A percentile compares a stretch with the other conserved stretches of the same genome.
Evolutionary conservation across 2,797 vertebrate species (phyloP).

Genomic region (Spinus pinus): DNA sequence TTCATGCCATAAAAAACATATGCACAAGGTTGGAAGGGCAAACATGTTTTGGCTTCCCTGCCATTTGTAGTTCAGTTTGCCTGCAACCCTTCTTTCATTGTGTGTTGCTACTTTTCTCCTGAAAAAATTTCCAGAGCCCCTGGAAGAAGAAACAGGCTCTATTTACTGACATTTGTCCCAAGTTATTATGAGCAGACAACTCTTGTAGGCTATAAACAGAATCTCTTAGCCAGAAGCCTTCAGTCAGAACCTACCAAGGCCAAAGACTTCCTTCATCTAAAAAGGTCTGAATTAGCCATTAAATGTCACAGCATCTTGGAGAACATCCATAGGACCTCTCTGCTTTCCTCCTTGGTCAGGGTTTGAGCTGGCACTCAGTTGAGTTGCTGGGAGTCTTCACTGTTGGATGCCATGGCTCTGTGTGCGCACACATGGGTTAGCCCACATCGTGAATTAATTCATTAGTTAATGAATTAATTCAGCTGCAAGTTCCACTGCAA

Average conservation of each 20-base stretch:
- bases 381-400: neutral
- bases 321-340: neutral
- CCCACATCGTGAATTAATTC: neutral
- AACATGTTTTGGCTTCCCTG: neutral
- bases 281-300: neutral
- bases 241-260: neutral
- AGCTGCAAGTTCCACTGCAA: neutral
- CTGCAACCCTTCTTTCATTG: neutral
- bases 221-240: neutral
- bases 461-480: neutral
- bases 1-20: slow-evolving; percentile 31
- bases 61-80: neutral
- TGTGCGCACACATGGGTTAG: neutral
- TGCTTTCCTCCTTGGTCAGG: neutral
- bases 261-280: neutral
- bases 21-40: neutral
- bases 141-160: neutral
- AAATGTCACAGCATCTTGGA: neutral
- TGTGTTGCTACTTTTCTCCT: neutral
- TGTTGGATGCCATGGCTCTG: neutral
- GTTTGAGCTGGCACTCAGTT: neutral
- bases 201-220: neutral
- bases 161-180: slow-evolving; percentile 4
- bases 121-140: neutral
- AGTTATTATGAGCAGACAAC: neutral